Evolutionary conservation across 92 coral and sea anemone genomes (phyloP).

Genomic region (Muricea muricata): DNA sequence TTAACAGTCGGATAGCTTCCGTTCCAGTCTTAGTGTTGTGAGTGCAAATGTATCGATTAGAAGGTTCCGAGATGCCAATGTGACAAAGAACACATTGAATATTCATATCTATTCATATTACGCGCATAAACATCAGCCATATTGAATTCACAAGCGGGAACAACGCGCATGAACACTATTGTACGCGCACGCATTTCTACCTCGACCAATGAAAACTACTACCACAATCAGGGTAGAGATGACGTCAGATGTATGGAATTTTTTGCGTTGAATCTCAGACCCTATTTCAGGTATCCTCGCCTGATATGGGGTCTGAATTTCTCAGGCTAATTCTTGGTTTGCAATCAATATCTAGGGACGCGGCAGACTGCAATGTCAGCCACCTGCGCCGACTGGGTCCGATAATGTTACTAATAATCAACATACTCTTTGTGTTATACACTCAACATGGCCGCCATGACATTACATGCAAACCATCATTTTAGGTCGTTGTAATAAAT

Average conservation of each 20-base stretch:
- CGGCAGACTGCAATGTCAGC: too few relatives aligned
- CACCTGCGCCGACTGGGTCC: too few relatives aligned
- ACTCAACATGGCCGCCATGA: too few relatives aligned
- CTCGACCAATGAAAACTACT: neutral
- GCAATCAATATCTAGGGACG: too few relatives aligned
- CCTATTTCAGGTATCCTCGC: neutral
- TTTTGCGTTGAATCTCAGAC: too few relatives aligned
- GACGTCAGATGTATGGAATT: neutral
- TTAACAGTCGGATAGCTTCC: neutral
- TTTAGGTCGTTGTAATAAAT: too few relatives aligned
- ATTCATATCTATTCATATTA: neutral
- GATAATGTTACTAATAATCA: too few relatives aligned
- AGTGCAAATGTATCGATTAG: neutral
- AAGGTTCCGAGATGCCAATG: neutral
- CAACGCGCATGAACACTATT: neutral
- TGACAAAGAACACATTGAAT: neutral
- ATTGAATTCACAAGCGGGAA: neutral
- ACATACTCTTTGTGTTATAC: too few relatives aligned
- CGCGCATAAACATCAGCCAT: neutral
- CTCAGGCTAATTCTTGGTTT: neutral
- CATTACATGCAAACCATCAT: too few relatives aligned
- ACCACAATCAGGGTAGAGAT: neutral
- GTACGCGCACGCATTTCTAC: neutral
- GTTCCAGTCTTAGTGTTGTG: neutral
- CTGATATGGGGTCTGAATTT: neutral